Conservation (phyloP, 1,140 invertebrate species). For the Yoshiicerus persimilis region DNA sequence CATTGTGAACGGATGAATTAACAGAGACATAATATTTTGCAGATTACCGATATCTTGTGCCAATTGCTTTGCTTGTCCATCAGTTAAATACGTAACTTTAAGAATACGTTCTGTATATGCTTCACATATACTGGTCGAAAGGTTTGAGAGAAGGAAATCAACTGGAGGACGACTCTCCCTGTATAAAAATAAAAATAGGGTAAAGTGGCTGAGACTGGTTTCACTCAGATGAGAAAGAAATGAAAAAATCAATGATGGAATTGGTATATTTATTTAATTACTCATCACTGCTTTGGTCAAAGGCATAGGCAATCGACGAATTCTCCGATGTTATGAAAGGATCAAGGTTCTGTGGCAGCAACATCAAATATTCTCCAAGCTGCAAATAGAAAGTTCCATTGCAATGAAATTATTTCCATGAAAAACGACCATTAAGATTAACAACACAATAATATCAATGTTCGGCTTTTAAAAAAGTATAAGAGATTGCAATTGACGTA, state of each 20-base stretch:
- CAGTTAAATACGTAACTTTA: slow-evolving; percentile 31
- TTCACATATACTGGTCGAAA: slow-evolving; percentile 43
- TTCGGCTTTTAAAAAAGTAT: too few relatives aligned
- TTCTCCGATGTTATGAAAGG: slow-evolving; percentile 45
- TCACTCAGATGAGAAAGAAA: neutral
- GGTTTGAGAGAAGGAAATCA: slow-evolving; percentile 44
- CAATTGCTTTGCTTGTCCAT: slow-evolving; percentile 46
- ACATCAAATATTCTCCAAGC: slow-evolving; percentile 46
- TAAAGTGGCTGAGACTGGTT: neutral
- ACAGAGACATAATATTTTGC: neutral
- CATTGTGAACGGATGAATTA: neutral
- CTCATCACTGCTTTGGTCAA: slow-evolving; percentile 45
- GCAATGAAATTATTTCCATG: too few relatives aligned
- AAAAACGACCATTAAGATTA: too few relatives aligned
- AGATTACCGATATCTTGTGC: slow-evolving; percentile 45
- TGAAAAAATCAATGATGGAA: too few relatives aligned
- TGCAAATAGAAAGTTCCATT: neutral
- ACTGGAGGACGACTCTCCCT: slow-evolving; percentile 41
- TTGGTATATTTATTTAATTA: slow-evolving; percentile 15
- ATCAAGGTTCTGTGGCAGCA: slow-evolving; percentile 48
- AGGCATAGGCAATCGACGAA: slow-evolving; percentile 42
- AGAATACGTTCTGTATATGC: slow-evolving; percentile 40
- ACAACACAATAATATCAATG: too few relatives aligned
- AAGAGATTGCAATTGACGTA: too few relatives aligned
- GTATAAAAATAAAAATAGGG: neutral